Conservation (phyloP, 2,888 invertebrate species). For the Boloria euphrosyne region DNA sequence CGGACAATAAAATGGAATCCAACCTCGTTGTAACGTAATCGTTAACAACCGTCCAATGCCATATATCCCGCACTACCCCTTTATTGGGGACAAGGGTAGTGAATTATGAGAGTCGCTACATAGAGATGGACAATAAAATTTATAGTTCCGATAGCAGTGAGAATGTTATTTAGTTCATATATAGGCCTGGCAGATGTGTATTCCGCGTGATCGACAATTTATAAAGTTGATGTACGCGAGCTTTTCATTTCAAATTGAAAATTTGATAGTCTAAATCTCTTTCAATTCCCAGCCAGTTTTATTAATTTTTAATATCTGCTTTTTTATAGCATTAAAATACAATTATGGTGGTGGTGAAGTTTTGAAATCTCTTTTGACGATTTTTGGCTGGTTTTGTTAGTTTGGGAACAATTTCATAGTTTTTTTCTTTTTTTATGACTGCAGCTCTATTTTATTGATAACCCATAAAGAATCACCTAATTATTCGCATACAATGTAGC, state of each 20-base stretch:
- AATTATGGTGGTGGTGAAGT: too few relatives aligned
- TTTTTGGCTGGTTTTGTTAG: too few relatives aligned
- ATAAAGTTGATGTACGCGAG: constrained; percentile 1
- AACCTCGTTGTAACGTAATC: constrained; percentile 22
- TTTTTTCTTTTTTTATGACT: too few relatives aligned
- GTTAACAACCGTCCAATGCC: constrained; percentile 17
- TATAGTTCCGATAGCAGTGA: constrained; percentile 34
- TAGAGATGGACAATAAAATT: constrained; percentile 41
- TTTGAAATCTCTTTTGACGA: too few relatives aligned
- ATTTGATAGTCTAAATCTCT: too few relatives aligned
- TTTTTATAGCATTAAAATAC: too few relatives aligned
- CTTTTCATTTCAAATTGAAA: background rate
- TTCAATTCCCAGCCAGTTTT: too few relatives aligned
- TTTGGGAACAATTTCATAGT: too few relatives aligned
- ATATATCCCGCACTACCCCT: constrained; percentile 25
- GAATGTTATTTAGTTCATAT: constrained; percentile 37
- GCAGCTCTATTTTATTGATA: too few relatives aligned
- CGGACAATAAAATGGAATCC: constrained; percentile 11
- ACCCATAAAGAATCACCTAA: too few relatives aligned
- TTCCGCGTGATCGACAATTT: constrained; percentile 10
- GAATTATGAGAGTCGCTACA: constrained; percentile 40
- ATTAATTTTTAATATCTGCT: too few relatives aligned
- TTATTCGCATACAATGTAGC: too few relatives aligned
- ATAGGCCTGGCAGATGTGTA: constrained; percentile 20
- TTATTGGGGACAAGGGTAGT: constrained; percentile 35